These are phyloP conservation scores for Plagodis dolabraria DNA, from an alignment of 2,888 invertebrate species.

Conservation along the genomic window DNA sequence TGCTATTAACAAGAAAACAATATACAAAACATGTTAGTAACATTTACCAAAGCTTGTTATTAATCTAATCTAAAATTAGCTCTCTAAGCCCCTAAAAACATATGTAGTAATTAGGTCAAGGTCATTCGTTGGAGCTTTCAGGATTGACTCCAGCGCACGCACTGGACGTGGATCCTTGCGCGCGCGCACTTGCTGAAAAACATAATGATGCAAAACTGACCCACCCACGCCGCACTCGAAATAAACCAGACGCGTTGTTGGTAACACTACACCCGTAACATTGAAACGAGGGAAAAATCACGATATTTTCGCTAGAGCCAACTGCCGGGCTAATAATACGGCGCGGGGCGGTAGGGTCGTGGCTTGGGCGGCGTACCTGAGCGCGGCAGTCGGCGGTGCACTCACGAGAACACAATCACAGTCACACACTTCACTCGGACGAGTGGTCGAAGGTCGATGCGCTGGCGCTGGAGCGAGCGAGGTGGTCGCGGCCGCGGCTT, in stretches of 20 bases:
- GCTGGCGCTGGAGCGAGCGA: slow-evolving; percentile 79
- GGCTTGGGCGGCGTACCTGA: slow-evolving; percentile 51
- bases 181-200: slow-evolving; percentile 48
- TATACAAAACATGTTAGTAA: background rate
- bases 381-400: slow-evolving; percentile 53
- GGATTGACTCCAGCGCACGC: slow-evolving; percentile 36
- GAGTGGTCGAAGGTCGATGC: slow-evolving; percentile 79
- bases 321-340: slow-evolving; percentile 51
- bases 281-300: slow-evolving; percentile 59
- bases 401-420: slow-evolving; percentile 75
- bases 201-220: slow-evolving; percentile 51
- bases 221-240: slow-evolving; percentile 73
- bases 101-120: slow-evolving; percentile 69
- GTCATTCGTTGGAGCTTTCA: slow-evolving; percentile 58
- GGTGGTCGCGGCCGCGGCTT: slow-evolving; percentile 79
- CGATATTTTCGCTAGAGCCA: slow-evolving; percentile 50
- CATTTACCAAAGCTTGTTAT: background rate
- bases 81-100: slow-evolving; percentile 41
- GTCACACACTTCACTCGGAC: slow-evolving; percentile 80
- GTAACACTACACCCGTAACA: slow-evolving; percentile 79
- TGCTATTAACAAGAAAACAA: no score
- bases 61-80: slow-evolving; percentile 14
- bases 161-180: slow-evolving; percentile 43
- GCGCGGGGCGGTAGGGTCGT: slow-evolving; percentile 40
- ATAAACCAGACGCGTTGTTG: slow-evolving; percentile 76